Evolutionary conservation across 2,888 invertebrate species (phyloP), one percentile per base, ranked within the genome.

Genomic region (Nephrocerus scutellatus): DNA sequence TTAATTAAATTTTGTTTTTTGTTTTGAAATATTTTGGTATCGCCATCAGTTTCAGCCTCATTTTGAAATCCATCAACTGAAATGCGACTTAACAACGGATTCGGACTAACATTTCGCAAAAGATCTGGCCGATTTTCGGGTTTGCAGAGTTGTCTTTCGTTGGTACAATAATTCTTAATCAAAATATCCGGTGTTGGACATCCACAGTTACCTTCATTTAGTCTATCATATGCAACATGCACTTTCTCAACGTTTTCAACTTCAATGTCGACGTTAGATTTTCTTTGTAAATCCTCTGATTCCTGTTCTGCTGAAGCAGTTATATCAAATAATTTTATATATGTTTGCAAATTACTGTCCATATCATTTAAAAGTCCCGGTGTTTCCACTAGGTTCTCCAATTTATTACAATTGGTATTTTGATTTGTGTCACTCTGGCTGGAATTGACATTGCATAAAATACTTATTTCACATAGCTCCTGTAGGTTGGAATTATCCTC

Each of bases 101-200:
- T 49, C 5, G 56, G 53, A 41, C 54, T 58, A 5, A 62, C 58
- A 30, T 59, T 61, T 36, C 56, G 50, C 21, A 63, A 36, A 19
- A 63, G 44, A 50, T 63, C 63, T 4, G 63, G 63, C 32, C 59
- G 51, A 46, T 59, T 56, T 43, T 53, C 53, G 5, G 30, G 2
- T 7, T 8, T 2, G 15, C 19, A 30, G 20, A 19, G 13, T 4
- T 24, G 6, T 13, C 7, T 22, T 8, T 22, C 13, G 24, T 24
- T 5, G 24, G 5, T 9, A 9, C n/a, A 13, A 34, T 48, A 51
- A 39, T 61, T 60, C 36, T 62, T 58, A 14, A 61, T 56, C 13
- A 63, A 50, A 43, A 64, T 60, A 42, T 63, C 64, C 2, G 64
- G 64, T 22, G 61, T 60, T 21, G 54, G 54, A 33, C 55, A 56